These are phyloP conservation scores for Metacarcinus magister DNA, from an alignment of 2,888 invertebrate species.

Conservation along the genomic window DNA sequence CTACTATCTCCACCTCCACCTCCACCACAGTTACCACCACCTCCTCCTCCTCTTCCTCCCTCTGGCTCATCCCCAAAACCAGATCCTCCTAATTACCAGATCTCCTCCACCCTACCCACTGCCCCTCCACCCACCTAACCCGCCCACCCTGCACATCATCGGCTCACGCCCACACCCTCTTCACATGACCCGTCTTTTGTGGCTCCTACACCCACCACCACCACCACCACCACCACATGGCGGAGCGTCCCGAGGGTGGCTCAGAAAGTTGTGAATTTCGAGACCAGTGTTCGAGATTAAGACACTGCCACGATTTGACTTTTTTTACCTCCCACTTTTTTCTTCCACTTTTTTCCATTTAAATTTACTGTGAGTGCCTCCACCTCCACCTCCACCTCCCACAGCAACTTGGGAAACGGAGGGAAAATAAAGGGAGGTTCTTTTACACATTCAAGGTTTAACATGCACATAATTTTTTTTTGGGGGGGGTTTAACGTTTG, in stretches of 20 bases:
- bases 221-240: not conserved
- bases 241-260: too few species aligned
- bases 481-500: not conserved
- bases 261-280: too few species aligned
- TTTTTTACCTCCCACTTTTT: too few species aligned
- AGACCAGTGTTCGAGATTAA: too few species aligned
- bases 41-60: not conserved
- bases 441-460: not conserved
- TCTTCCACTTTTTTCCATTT: too few species aligned
- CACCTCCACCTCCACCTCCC: too few species aligned
- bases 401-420: not conserved
- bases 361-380: too few species aligned
- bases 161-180: conserved; percentile 26
- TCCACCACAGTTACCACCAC: not conserved
- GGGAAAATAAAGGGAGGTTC: not conserved
- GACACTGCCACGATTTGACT: too few species aligned
- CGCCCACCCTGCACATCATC: conserved; percentile 4
- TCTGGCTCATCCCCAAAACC: conserved; percentile 15
- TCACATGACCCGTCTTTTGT: conserved; percentile 15
- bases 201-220: not conserved
- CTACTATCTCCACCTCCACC: not conserved
- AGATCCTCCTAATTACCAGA: conserved; percentile 41
- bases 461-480: not conserved
- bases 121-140: not conserved
- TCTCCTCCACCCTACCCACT: not conserved